phyloP scores from a whole-genome alignment of 2,888 invertebrate genomes.

The Chalcosyrphus nemorum region DNA sequence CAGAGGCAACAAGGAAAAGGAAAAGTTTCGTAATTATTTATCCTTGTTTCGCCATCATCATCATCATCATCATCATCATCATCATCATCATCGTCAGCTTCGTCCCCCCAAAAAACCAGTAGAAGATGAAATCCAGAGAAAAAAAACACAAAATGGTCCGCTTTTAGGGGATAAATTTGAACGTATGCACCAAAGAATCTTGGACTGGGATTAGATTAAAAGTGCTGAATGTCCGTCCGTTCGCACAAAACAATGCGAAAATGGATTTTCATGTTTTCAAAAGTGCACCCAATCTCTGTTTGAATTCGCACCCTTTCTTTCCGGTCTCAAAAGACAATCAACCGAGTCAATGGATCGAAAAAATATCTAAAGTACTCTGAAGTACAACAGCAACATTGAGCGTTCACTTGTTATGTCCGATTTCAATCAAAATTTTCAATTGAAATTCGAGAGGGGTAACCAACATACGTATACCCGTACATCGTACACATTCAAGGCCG shows the following conservation, averaged over 20 bases:
- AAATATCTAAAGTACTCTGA: conserved; percentile 64
- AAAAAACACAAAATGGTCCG: conserved; percentile 35
- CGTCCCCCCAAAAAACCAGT: conserved; percentile 11
- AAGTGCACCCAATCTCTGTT: not conserved
- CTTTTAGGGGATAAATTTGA: conserved; percentile 61
- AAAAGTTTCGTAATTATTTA: conserved; percentile 72
- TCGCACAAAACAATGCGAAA: conserved; percentile 50
- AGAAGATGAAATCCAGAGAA: conserved; percentile 34
- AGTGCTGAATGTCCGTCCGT: conserved; percentile 58
- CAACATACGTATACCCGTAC: not conserved
- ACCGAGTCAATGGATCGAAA: conserved; percentile 70
- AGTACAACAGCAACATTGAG: conserved; percentile 19
- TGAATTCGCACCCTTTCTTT: conserved; percentile 68
- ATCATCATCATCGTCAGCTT: not conserved
- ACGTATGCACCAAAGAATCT: conserved; percentile 42
- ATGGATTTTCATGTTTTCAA: conserved; percentile 58
- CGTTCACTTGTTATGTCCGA: conserved; percentile 61
- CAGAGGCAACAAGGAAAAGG: conserved; percentile 40
- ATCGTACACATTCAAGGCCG: conserved; percentile 27
- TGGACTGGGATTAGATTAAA: conserved; percentile 46
- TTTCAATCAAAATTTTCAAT: conserved; percentile 68
- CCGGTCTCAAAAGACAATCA: conserved; percentile 63
- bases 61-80: conserved; percentile 53
- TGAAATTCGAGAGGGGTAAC: conserved; percentile 36
- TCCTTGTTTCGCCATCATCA: conserved; percentile 68